These are phyloP conservation scores for Halcyon senegalensis DNA, from an alignment of 2,113 vertebrate species.

Conservation along the genomic window DNA sequence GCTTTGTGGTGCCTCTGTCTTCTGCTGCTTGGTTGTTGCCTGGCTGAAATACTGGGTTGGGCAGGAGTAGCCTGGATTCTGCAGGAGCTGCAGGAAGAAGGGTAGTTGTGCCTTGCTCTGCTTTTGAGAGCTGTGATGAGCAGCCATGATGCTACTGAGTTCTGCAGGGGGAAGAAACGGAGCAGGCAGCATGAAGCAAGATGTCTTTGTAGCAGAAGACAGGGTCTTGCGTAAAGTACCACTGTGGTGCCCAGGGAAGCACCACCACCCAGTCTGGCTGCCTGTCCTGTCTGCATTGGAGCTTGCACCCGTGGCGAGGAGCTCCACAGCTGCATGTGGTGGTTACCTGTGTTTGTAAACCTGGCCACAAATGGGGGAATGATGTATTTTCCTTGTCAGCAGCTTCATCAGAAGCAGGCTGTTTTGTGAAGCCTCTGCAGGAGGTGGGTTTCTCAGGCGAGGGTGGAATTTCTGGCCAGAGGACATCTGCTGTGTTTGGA, in stretches of 20 bases:
- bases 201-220: neutral
- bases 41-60: neutral
- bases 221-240: neutral
- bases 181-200: neutral
- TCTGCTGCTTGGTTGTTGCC: neutral
- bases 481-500: neutral
- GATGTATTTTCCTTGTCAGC: neutral
- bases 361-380: neutral
- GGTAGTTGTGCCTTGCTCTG: neutral
- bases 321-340: neutral
- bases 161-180: neutral
- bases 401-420: neutral
- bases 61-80: neutral
- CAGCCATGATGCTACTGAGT: slow-evolving; percentile 2
- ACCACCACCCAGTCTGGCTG: neutral
- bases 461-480: neutral
- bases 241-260: neutral
- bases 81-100: neutral
- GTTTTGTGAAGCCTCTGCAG: neutral
- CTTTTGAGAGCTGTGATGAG: neutral
- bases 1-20: neutral
- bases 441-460: neutral
- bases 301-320: neutral
- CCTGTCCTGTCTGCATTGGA: neutral
- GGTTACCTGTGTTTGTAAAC: neutral